Percentiles rank a stretch among this genome's conserved stretches.
These are phyloP conservation scores for Sturnus vulgaris DNA, from an alignment of 2,113 vertebrate genomes.

Conservation along the genomic window DNA sequence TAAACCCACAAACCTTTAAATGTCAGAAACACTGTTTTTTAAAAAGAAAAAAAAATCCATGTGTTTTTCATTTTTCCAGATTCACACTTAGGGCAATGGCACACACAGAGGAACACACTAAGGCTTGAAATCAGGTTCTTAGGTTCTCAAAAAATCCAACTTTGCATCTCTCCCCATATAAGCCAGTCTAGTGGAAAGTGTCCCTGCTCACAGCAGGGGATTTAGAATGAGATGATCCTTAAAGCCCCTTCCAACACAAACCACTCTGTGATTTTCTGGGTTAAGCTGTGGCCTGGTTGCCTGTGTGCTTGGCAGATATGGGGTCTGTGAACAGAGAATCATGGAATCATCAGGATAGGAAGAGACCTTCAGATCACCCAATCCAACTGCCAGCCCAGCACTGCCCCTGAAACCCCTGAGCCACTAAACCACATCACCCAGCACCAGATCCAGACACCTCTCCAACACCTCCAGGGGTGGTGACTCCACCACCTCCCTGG, in stretches of 20 bases:
- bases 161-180: neutral
- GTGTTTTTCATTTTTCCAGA: neutral
- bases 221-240: neutral
- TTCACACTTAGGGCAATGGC: neutral
- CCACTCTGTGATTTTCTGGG: neutral
- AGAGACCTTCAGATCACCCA: neutral
- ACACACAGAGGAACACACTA: neutral
- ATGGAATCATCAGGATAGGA: neutral
- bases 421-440: neutral
- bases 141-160: neutral
- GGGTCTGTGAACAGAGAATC: neutral
- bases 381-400: neutral
- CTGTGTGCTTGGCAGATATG: accelerated
- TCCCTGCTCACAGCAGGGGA: neutral
- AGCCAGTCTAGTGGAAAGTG: neutral
- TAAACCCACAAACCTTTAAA: neutral
- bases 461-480: neutral
- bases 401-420: neutral
- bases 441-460: accelerated
- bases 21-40: no score
- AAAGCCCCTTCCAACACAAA: neutral
- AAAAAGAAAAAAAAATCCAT: no score
- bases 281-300: neutral
- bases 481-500: neutral
- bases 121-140: neutral